A percentile compares a stretch with the other conserved stretches of the same genome.
Evolutionary conservation across 2,797 vertebrate genomes (phyloP).

Genomic region (Periophthalmus magnuspinnatus): DNA sequence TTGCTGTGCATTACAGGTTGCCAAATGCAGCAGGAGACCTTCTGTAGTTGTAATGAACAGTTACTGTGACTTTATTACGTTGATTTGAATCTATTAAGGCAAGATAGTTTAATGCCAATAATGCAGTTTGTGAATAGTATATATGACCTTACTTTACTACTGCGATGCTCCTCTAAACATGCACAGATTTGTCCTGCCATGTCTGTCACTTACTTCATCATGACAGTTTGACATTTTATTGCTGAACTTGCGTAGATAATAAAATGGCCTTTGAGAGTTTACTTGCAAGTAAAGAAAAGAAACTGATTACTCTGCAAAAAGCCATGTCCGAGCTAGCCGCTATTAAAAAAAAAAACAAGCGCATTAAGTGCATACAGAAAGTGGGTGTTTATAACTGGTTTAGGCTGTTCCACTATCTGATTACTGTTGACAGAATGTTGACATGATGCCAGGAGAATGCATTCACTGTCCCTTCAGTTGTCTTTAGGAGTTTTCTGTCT

Average conservation of each 20-base stretch:
- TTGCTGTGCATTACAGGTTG: not conserved
- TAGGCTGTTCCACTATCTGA: slow-evolving; percentile 62
- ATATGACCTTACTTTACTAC: not conserved
- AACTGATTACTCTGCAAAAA: slow-evolving; percentile 64
- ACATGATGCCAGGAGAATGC: slow-evolving; percentile 50
- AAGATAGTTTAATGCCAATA: not conserved
- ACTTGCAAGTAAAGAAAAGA: slow-evolving; percentile 38
- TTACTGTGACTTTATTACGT: not conserved
- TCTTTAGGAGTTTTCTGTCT: slow-evolving; percentile 2
- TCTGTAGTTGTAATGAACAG: not conserved
- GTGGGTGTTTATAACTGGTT: slow-evolving; percentile 68
- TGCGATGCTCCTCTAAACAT: not conserved
- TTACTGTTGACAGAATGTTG: slow-evolving; percentile 52
- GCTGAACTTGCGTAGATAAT: not conserved
- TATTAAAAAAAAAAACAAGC: slow-evolving; percentile 23
- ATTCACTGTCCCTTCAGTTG: slow-evolving; percentile 36
- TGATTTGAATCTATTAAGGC: too few relatives aligned
- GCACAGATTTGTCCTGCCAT: not conserved
- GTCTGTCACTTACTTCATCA: not conserved
- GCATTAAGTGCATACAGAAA: not conserved
- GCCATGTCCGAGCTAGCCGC: slow-evolving; percentile 16
- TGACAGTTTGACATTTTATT: not conserved
- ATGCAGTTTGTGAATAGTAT: not conserved
- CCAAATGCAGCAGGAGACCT: not conserved
- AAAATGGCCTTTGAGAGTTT: not conserved